A percentile compares a stretch with the other conserved stretches of the same genome.
phyloP scores from a whole-genome alignment of 2,888 invertebrate species.

The Leucoptera coffeella region DNA sequence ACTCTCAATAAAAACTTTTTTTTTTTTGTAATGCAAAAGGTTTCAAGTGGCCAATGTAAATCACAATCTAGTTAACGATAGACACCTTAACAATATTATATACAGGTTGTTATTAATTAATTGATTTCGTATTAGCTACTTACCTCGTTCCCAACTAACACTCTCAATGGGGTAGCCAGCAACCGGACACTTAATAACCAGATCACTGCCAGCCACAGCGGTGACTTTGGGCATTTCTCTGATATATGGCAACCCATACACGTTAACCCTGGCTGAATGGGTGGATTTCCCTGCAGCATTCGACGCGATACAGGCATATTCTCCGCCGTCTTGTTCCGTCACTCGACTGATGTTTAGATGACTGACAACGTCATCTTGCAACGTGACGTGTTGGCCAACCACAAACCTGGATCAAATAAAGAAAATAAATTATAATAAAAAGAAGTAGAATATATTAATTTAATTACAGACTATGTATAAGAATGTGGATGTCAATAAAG shows the following conservation, averaged over 20 bases:
- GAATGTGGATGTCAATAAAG: no score
- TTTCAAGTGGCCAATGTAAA: no score
- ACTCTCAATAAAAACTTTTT: no score
- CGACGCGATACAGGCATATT: slow-evolving; percentile 79
- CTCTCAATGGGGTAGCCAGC: slow-evolving; percentile 85
- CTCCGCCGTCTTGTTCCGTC: slow-evolving; percentile 85
- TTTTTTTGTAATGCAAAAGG: no score
- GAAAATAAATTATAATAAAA: background rate
- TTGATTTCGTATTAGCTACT: no score
- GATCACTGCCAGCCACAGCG: slow-evolving; percentile 77
- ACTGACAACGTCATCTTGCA: slow-evolving; percentile 88
- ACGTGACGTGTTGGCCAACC: slow-evolving; percentile 86
- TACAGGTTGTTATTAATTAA: no score
- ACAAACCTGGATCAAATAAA: slow-evolving; percentile 73
- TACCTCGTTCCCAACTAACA: slow-evolving; percentile 87
- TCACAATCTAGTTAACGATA: no score
- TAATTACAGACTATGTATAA: no score
- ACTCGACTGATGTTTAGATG: slow-evolving; percentile 86
- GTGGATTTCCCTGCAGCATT: slow-evolving; percentile 76
- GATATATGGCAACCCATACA: slow-evolving; percentile 81
- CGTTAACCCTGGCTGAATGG: slow-evolving; percentile 81
- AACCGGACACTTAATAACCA: slow-evolving; percentile 83
- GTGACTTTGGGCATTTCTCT: slow-evolving; percentile 84
- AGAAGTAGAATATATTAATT: no score
- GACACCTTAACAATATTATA: no score